A percentile compares a stretch with the other conserved stretches of the same genome.
phyloP scores from a whole-genome alignment of 2,113 vertebrate species.

The Cavia porcellus region DNA sequence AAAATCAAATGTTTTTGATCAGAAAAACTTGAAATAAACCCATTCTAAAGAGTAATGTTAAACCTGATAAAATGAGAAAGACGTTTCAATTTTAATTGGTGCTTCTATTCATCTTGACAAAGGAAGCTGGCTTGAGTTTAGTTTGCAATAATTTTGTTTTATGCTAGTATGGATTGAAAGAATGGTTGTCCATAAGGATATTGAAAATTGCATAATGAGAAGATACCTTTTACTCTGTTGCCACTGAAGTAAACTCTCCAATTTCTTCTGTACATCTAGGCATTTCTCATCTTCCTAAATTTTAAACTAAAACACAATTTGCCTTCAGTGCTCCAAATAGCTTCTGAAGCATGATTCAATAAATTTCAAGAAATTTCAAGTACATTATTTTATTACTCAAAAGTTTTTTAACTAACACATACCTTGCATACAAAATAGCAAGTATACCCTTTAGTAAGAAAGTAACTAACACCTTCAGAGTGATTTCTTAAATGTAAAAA shows the following conservation, averaged over 20 bases:
- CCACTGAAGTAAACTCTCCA: conserved; percentile 55
- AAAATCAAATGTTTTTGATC: conserved; percentile 61
- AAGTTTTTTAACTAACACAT: conserved; percentile 23
- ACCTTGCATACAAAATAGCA: not conserved
- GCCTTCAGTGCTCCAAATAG: conserved; percentile 19
- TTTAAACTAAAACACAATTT: conserved; percentile 11
- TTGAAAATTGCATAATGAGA: conserved; percentile 43
- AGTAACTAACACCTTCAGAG: not conserved
- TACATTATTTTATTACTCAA: not conserved
- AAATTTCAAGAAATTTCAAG: conserved; percentile 3
- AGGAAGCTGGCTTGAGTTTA: not conserved
- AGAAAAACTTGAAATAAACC: conserved; percentile 62
- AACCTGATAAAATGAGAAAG: conserved; percentile 25
- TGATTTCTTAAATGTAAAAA: conserved; percentile 24
- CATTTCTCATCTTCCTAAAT: conserved; percentile 47
- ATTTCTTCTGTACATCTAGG: conserved; percentile 3
- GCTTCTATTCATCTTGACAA: conserved; percentile 60
- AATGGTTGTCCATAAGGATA: not conserved
- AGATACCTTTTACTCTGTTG: conserved; percentile 48
- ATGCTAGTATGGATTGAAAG: not conserved
- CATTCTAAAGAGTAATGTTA: conserved; percentile 61
- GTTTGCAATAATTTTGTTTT: conserved; percentile 53
- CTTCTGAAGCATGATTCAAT: not conserved
- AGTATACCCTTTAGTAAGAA: conserved; percentile 23
- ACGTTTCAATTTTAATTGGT: conserved; percentile 66